These are phyloP conservation scores for Strix uralensis DNA, from an alignment of 2,113 vertebrate genomes.

Conservation along the genomic window DNA sequence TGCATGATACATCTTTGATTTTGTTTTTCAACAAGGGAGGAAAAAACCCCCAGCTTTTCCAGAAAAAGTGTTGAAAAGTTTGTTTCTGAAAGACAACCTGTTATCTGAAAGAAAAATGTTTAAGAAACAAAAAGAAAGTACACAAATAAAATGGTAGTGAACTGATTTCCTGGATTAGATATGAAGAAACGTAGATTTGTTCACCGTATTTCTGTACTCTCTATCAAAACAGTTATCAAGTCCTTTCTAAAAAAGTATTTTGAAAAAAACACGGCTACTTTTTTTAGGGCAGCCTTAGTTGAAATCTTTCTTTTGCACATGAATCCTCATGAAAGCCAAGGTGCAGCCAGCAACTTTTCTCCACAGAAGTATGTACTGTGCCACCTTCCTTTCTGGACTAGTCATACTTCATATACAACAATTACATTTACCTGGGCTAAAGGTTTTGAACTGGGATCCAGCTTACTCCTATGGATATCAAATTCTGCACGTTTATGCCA, in stretches of 20 bases:
- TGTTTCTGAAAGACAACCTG: background rate
- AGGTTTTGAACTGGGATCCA: constrained; percentile 97
- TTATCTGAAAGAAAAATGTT: background rate
- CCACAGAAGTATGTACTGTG: background rate
- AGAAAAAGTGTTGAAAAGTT: background rate
- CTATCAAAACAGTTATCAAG: background rate
- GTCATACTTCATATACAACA: background rate
- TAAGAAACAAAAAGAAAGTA: background rate
- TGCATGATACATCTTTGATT: background rate
- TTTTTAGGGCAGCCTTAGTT: background rate
- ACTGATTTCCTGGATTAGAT: background rate
- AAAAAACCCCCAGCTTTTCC: background rate
- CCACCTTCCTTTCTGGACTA: background rate
- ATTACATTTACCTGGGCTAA: constrained; percentile 86
- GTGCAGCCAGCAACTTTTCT: background rate
- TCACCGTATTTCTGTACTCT: background rate
- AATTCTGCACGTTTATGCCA: constrained; percentile 99
- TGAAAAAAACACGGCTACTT: background rate
- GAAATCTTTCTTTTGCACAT: background rate
- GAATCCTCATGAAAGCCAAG: background rate
- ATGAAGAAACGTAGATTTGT: background rate
- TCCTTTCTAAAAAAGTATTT: background rate
- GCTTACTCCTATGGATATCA: constrained; percentile 95
- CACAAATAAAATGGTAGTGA: background rate
- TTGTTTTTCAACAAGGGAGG: background rate